These are phyloP conservation scores for Amphipyra tragopoginis DNA, from an alignment of 2,888 invertebrate genomes.

Conservation along the genomic window DNA sequence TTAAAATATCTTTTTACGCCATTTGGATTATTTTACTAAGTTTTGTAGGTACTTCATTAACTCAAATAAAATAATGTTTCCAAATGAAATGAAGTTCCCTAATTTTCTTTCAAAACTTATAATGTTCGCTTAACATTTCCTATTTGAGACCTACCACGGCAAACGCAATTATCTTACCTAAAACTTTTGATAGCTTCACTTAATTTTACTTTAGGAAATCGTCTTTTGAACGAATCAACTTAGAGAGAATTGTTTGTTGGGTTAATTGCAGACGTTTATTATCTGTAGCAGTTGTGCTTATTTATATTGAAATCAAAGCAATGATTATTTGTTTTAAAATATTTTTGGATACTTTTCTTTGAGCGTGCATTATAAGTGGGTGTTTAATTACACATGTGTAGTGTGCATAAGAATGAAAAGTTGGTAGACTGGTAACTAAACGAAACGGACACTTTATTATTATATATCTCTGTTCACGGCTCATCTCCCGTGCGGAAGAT, in stretches of 20 bases:
- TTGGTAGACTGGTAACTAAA: too few relatives aligned
- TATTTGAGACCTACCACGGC: slow-evolving; percentile 62
- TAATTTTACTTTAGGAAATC: slow-evolving; percentile 58
- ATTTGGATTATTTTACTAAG: neutral
- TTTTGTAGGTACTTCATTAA: slow-evolving; percentile 29
- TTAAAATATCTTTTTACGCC: neutral
- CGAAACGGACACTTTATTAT: too few relatives aligned
- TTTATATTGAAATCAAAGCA: slow-evolving; percentile 38
- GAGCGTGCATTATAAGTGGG: too few relatives aligned
- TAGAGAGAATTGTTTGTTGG: slow-evolving; percentile 52
- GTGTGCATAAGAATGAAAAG: too few relatives aligned
- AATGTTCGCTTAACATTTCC: slow-evolving; percentile 69
- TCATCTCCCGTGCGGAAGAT: too few relatives aligned
- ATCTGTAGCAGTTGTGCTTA: neutral
- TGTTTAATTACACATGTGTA: too few relatives aligned
- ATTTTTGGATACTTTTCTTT: too few relatives aligned
- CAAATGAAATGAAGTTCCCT: slow-evolving; percentile 48
- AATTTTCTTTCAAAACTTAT: slow-evolving; percentile 57
- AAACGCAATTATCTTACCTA: slow-evolving; percentile 65
- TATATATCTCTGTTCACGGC: too few relatives aligned
- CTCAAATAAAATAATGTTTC: slow-evolving; percentile 45
- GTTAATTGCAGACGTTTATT: slow-evolving; percentile 10
- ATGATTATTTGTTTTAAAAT: neutral
- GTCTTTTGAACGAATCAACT: slow-evolving; percentile 53
- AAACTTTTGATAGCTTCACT: slow-evolving; percentile 63